Conservation (phyloP, 1,140 invertebrate genomes). For the Telenomus remus region DNA sequence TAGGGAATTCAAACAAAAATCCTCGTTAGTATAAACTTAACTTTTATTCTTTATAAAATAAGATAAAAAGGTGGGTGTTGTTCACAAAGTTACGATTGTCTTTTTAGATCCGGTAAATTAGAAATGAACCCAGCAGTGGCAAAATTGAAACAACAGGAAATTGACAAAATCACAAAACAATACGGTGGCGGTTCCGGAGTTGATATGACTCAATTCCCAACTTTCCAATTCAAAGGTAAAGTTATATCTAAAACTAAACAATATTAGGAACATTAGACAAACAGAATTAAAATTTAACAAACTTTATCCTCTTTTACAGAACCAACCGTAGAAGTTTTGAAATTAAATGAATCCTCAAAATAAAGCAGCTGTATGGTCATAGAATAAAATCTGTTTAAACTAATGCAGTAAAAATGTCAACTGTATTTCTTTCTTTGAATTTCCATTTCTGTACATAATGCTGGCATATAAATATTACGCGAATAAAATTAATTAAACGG, state of each 20-base stretch:
- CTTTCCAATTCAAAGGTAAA: constrained; percentile 84
- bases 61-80: not conserved
- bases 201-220: constrained; percentile 93
- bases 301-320: not conserved
- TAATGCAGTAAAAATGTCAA: not conserved
- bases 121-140: constrained; percentile 86
- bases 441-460: constrained; percentile 25
- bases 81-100: not conserved
- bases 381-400: not conserved
- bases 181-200: constrained; percentile 84
- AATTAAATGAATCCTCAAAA: not conserved
- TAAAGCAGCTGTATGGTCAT: not conserved
- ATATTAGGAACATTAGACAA: not conserved
- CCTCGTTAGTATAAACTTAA: constrained; percentile 76
- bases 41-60: not conserved
- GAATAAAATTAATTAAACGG: constrained; percentile 1
- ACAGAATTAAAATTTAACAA: not conserved
- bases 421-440: not conserved
- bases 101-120: constrained; percentile 82
- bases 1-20: constrained; percentile 89
- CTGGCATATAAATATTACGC: constrained; percentile 4
- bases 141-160: constrained; percentile 83
- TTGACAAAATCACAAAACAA: constrained; percentile 86
- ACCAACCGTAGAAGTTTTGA: not conserved
- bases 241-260: not conserved